These are phyloP conservation scores for Leucania comma DNA, from an alignment of 2,888 invertebrate species.

Conservation along the genomic window DNA sequence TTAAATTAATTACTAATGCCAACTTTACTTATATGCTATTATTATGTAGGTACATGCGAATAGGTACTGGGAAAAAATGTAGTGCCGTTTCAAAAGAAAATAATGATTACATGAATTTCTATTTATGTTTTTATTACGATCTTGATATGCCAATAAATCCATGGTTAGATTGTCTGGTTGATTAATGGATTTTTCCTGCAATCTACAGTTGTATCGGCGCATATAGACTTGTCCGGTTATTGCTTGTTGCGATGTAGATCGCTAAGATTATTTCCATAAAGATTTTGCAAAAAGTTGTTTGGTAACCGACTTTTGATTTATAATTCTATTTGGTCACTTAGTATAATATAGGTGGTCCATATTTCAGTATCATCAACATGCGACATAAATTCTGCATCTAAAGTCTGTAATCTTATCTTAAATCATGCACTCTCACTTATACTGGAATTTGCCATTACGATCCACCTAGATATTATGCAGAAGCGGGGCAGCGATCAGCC, in stretches of 20 bases:
- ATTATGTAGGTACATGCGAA: neutral
- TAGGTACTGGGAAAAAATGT: constrained; percentile 2
- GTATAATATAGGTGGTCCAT: constrained; percentile 1
- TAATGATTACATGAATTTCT: constrained; percentile 26
- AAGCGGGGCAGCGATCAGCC: constrained; percentile 70
- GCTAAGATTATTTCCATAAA: constrained; percentile 21
- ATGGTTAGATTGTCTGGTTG: constrained; percentile 36
- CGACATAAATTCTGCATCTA: constrained; percentile 35
- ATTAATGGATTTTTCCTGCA: constrained; percentile 50
- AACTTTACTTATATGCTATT: neutral
- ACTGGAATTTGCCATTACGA: constrained; percentile 73
- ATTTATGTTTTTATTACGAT: constrained; percentile 40
- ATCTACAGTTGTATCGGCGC: constrained; percentile 20
- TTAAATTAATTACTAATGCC: constrained; percentile 1
- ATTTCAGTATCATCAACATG: constrained; percentile 13
- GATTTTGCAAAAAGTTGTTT: constrained; percentile 11
- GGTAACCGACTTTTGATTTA: constrained; percentile 1
- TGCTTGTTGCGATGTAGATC: constrained; percentile 15
- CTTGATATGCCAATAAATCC: constrained; percentile 44
- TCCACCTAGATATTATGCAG: constrained; percentile 69
- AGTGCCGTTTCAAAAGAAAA: constrained; percentile 24
- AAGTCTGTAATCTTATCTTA: constrained; percentile 52
- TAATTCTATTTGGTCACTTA: neutral
- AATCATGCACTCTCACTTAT: constrained; percentile 75
- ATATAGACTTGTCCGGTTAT: constrained; percentile 24